Percentiles rank a stretch among this genome's conserved stretches.
Conservation (phyloP, 2,797 vertebrate genomes). For the Sibirionetta formosa region DNA sequence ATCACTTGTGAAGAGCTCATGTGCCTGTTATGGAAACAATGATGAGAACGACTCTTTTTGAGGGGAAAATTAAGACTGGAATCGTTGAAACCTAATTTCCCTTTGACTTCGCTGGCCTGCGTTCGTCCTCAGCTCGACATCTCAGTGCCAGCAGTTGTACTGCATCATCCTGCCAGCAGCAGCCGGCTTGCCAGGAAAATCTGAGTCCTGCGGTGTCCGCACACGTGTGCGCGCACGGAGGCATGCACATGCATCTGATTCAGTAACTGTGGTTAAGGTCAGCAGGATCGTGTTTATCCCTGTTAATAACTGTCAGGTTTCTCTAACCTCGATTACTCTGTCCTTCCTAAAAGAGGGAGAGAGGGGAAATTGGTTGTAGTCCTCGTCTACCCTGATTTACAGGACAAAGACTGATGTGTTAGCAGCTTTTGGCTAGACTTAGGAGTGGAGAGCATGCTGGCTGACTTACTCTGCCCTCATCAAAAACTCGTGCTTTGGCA, state of each 20-base stretch:
- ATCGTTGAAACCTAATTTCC: slow-evolving; percentile 61
- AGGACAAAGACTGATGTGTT: slow-evolving; percentile 34
- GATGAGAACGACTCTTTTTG: slow-evolving; percentile 28
- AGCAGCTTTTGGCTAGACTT: slow-evolving; percentile 26
- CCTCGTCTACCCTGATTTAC: slow-evolving; percentile 50
- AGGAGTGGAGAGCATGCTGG: neutral
- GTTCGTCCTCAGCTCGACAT: neutral
- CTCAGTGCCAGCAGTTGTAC: slow-evolving; percentile 44
- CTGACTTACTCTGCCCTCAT: slow-evolving; percentile 32
- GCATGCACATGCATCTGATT: neutral
- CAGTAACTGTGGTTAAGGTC: neutral
- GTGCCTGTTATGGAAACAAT: slow-evolving; percentile 49
- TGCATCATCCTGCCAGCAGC: slow-evolving; percentile 53
- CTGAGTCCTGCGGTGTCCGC: neutral
- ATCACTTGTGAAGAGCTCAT: slow-evolving; percentile 31
- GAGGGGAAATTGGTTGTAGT: slow-evolving; percentile 1
- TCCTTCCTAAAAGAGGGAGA: slow-evolving; percentile 28
- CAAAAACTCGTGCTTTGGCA: slow-evolving; percentile 35
- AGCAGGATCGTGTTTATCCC: slow-evolving; percentile 44
- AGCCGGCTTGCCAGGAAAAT: slow-evolving; percentile 68
- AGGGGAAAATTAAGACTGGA: slow-evolving; percentile 27
- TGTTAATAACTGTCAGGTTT: slow-evolving; percentile 51
- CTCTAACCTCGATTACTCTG: slow-evolving; percentile 41
- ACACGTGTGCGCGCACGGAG: neutral
- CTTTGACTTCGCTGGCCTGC: slow-evolving; percentile 44